Percentiles rank a stretch among this genome's conserved stretches.
These are phyloP conservation scores for Panzeria rudis DNA, from an alignment of 2,888 invertebrate species.

Conservation along the genomic window DNA sequence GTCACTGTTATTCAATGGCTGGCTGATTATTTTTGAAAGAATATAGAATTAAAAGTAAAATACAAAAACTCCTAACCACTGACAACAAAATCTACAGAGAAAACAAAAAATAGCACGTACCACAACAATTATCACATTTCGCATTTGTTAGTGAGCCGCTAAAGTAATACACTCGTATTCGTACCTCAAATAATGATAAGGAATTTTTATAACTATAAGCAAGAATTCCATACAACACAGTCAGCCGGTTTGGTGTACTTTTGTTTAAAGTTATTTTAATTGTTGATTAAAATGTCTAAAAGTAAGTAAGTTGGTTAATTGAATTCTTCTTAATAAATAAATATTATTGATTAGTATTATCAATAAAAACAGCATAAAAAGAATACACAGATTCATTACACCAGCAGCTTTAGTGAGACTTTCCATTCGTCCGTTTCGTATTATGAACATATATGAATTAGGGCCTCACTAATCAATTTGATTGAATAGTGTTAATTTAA, in stretches of 20 bases:
- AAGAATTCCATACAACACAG: conserved; percentile 19
- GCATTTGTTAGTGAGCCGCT: conserved; percentile 46
- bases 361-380: background rate
- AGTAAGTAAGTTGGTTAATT: background rate
- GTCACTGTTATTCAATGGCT: conserved; percentile 33
- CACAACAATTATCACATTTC: conserved; percentile 65
- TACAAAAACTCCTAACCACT: conserved; percentile 17
- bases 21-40: conserved; percentile 29
- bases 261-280: conserved; percentile 36
- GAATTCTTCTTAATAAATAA: conserved; percentile 25
- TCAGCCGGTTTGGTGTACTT: conserved; percentile 1
- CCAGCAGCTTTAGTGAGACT: background rate
- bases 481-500: no score
- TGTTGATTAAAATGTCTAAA: conserved; percentile 37
- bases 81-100: conserved; percentile 9
- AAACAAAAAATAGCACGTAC: conserved; percentile 63
- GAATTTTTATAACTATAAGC: conserved; percentile 38
- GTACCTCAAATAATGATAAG: conserved; percentile 47
- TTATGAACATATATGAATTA: no score
- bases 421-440: background rate
- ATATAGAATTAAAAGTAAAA: conserved; percentile 25
- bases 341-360: conserved; percentile 4
- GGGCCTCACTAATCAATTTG: no score
- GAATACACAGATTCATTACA: background rate
- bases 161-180: conserved; percentile 13